Base-by-base conservation (phyloP, 2,888 invertebrate genomes). In the Lacanobia wlatinum region DNA sequence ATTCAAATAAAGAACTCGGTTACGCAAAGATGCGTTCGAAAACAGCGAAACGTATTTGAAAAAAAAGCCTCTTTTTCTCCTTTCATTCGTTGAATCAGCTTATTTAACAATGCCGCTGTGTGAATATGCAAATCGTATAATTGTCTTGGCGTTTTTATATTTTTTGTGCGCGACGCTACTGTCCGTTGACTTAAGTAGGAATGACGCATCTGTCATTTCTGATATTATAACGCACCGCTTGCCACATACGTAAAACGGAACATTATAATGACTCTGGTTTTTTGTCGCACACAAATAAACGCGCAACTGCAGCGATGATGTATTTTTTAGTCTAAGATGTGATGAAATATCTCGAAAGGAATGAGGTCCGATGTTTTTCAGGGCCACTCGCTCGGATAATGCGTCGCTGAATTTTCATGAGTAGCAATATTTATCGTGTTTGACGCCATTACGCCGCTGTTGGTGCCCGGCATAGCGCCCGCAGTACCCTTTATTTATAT, bases 181-280 rank as follows among this genome's bases (percentile, higher is more conserved):
- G 86, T 82, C 87, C 85, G 87, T 87, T 84, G 87, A 87, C 84
- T 87, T 82, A 80, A 87, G 82, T 85, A 84, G 89, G 89, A 90
- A 91, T 94, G 94, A 93, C 89, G 93, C 96, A 95, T 96, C 96
- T 96, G 96, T 95, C 95, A 95, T 95, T 93, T 93, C 72, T 90
- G 91, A 93, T 95, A 94, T 94, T 94, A 86, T 82, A 94, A 92
- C 93, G 93, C 90, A 90, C 86, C 87, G 90, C 90, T 91, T 90
- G 90, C 91, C 88, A 90, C 93, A 91, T 92, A 90, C 89, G 88
- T 87, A 83, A 89, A 89, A 90, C 88, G 91, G 90, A 90, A 89
- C 88, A 87, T 87, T 82, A 90, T 90, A 92, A 92, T 91, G 91
- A 92, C 89, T 90, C 71, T 80, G 71, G 82, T 91, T 94, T 93